Evolutionary conservation across 2,797 vertebrate species (phyloP).

Genomic region (Spinus olivaceus): DNA sequence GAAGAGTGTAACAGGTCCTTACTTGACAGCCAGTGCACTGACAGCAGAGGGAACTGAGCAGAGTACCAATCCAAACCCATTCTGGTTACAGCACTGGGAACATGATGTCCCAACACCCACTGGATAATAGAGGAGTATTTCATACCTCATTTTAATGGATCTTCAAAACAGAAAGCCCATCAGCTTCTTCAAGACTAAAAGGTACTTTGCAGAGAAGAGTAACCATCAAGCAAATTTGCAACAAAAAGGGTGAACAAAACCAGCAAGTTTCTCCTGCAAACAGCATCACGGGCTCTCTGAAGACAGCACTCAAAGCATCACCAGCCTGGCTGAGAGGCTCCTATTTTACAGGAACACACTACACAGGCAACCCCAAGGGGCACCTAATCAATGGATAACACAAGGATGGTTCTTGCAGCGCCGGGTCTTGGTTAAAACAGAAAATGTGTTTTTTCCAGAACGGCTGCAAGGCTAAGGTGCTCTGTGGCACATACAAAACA

Average conservation of each 20-base stretch:
- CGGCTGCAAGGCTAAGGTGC: background rate
- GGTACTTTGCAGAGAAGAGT: background rate
- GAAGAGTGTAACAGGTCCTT: background rate
- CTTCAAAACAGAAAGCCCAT: slow-evolving; percentile 4
- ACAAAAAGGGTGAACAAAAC: background rate
- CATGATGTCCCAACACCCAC: background rate
- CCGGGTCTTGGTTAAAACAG: background rate
- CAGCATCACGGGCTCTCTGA: fast-evolving
- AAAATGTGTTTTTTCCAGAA: background rate
- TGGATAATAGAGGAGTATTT: background rate
- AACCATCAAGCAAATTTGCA: background rate
- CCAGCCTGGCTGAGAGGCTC: background rate
- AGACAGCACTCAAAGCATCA: background rate
- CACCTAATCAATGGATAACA: background rate
- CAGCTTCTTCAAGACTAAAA: background rate
- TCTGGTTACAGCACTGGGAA: background rate
- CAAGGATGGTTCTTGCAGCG: background rate
- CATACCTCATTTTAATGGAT: background rate
- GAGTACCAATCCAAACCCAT: background rate
- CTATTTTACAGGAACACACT: background rate
- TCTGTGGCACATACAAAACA: background rate
- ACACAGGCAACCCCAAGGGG: background rate
- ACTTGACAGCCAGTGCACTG: background rate
- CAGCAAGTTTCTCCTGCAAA: background rate
- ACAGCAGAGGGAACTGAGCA: background rate